phyloP scores from a whole-genome alignment of 2,888 invertebrate species.

The Nebria salina region DNA sequence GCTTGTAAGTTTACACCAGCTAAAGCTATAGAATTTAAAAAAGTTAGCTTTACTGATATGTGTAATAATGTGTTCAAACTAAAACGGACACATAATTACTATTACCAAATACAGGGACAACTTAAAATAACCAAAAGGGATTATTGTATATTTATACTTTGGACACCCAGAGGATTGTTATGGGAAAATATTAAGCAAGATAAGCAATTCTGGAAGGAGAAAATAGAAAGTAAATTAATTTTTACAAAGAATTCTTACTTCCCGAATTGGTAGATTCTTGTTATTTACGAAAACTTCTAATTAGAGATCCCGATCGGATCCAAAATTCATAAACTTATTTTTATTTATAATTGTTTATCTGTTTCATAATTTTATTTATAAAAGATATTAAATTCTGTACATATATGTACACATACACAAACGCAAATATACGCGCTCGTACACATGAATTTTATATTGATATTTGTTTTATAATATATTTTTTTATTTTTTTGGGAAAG shows the following conservation, averaged over 20 bases:
- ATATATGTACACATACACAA: no score
- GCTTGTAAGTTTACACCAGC: slow-evolving; percentile 11
- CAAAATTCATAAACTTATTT: not conserved
- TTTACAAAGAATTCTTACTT: not conserved
- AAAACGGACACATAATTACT: not conserved
- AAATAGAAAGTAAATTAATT: not conserved
- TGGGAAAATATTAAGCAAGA: not conserved
- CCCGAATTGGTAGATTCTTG: slow-evolving; percentile 8
- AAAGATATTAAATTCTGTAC: no score
- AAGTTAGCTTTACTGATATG: not conserved
- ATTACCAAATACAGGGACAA: slow-evolving; percentile 2
- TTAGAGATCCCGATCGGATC: not conserved
- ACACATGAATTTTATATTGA: no score
- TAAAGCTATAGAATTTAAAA: not conserved
- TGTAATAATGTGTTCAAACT: not conserved
- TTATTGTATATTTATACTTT: slow-evolving; percentile 11
- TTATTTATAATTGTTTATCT: no score
- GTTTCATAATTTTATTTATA: no score
- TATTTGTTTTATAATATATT: no score
- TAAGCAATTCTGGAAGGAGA: not conserved
- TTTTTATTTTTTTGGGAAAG: no score
- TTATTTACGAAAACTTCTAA: not conserved
- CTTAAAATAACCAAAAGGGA: not conserved
- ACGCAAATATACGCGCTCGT: no score
- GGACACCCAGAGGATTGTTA: slow-evolving; percentile 2